These are phyloP conservation scores for Pemphredon lugubris DNA, from an alignment of 2,888 invertebrate genomes.

Conservation along the genomic window DNA sequence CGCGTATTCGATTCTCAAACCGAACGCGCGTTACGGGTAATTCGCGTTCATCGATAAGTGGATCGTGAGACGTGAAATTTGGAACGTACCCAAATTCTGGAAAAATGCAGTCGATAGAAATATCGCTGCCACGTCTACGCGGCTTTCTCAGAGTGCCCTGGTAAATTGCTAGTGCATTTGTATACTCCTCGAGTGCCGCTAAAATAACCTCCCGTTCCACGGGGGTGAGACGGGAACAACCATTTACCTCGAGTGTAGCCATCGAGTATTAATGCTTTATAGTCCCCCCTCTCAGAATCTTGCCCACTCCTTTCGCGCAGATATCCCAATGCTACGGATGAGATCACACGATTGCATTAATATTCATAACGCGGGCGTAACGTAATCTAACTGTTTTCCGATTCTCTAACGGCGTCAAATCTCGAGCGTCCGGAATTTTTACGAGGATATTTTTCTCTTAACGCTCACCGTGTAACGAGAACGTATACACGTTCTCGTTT, in stretches of 20 bases:
- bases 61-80: not conserved
- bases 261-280: conserved; percentile 28
- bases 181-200: conserved; percentile 70
- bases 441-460: too few species aligned
- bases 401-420: too few species aligned
- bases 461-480: too few species aligned
- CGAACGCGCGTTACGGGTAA: too few species aligned
- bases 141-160: conserved; percentile 67
- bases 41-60: too few species aligned
- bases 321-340: conserved; percentile 10
- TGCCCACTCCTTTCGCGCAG: conserved; percentile 4
- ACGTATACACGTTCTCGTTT: too few species aligned
- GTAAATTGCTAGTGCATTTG: conserved; percentile 72
- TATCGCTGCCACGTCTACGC: conserved; percentile 30
- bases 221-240: conserved; percentile 27
- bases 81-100: conserved; percentile 17
- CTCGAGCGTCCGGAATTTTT: too few species aligned
- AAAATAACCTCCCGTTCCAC: conserved; percentile 60
- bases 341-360: not conserved
- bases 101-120: conserved; percentile 25
- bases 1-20: too few species aligned
- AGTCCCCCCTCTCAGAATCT: not conserved
- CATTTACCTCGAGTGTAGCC: conserved; percentile 26
- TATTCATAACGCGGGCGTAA: not conserved
- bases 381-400: too few species aligned